Percentiles rank a stretch among this genome's conserved stretches.
phyloP scores from a whole-genome alignment of 2,888 invertebrate species.

The Xestia sexstrigata region DNA sequence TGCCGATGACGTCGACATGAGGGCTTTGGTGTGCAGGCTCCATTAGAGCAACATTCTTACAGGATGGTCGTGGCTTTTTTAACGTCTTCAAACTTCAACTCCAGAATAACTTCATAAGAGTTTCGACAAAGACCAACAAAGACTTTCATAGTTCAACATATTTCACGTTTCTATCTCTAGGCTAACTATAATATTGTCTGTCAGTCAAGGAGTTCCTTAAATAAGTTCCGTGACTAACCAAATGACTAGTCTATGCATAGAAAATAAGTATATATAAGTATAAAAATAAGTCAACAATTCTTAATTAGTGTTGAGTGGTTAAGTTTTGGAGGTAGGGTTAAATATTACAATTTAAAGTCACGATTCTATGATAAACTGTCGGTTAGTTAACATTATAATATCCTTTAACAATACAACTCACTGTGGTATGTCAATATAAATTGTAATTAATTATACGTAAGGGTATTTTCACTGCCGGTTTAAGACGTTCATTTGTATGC shows the following conservation, averaged over 20 bases:
- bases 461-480: conserved; percentile 63
- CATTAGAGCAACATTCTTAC: background rate
- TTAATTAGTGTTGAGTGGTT: conserved; percentile 47
- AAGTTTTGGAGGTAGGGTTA: conserved; percentile 21
- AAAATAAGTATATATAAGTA: no score
- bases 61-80: background rate
- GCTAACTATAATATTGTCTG: conserved; percentile 22
- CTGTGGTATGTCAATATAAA: conserved; percentile 60
- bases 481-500: conserved; percentile 56
- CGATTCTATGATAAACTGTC: conserved; percentile 41
- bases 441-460: conserved; percentile 56
- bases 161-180: conserved; percentile 2
- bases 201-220: conserved; percentile 33
- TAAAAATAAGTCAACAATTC: conserved; percentile 38
- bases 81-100: background rate
- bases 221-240: conserved; percentile 30
- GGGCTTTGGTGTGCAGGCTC: background rate
- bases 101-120: background rate
- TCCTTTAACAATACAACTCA: conserved; percentile 67
- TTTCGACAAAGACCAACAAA: background rate
- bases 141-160: background rate
- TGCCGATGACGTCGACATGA: background rate
- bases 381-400: conserved; percentile 48
- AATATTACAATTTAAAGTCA: conserved; percentile 51
- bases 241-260: conserved; percentile 5